Base-by-base conservation (phyloP, 2,888 invertebrate species). In the Odontocolon sp. region DNA sequence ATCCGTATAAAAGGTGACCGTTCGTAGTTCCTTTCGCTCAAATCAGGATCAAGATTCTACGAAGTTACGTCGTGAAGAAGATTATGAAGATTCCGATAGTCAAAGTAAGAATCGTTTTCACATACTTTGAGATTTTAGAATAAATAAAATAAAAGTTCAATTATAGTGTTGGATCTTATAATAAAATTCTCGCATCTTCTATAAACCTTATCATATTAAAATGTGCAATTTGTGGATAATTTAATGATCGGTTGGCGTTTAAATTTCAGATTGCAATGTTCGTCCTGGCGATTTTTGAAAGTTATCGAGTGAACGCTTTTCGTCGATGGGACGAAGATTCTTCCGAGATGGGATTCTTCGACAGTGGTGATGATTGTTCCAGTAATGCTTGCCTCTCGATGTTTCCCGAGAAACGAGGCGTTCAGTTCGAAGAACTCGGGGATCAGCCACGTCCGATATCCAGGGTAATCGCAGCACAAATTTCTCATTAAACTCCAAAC, bases 1-100 rank as follows among this genome's bases (percentile, higher is more conserved):
- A 80, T 77, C 68, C 71, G 64, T 84, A 84, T 83, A 84, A 79
- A 85, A 83, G 77, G 66, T 26, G 54, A 18, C 67, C 33, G 2
- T 21, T 52, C 3, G 61, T 47, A 31, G 28, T 36, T 36, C 36
- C 33, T 68, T 47, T n/a, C 14, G 26, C 63, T 31, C 73, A 68
- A 71, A 64, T 33, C 76, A 45, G 69, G 64, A 47, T 26, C 21
- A 56, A 52, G 33, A 61, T 45, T 38, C 57, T 42, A 11, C 28
- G 56, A 5, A 47, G 21, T 56, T 47, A 26, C 33, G n/a, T 5
- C 9, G 33, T 59, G 31, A 63, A 56, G 18, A 23, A 11, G 16
- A 71, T 56, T 28, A 84, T 82, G 83, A 83, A 77, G 59, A 76
- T 74, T 50, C 26, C 80, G 9, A 16, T 82, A 26, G 9, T 82